Conservation (phyloP, 2,888 invertebrate genomes). For the Lasioglossum leucozonium region DNA sequence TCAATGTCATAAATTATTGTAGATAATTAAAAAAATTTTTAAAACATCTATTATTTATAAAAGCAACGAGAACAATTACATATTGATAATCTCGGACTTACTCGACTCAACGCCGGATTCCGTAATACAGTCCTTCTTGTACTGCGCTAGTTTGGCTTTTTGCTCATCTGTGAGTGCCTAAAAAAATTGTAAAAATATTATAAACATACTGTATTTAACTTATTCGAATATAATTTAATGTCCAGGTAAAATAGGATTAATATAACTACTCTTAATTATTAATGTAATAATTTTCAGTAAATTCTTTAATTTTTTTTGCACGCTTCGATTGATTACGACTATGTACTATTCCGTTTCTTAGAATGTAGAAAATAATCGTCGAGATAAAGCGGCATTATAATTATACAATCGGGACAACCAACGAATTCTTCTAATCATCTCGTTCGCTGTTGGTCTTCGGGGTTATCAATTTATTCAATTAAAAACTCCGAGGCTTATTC, state of each 20-base stretch:
- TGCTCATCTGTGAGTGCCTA: slow-evolving; percentile 69
- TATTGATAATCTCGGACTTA: slow-evolving; percentile 54
- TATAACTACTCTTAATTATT: not conserved
- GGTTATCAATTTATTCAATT: slow-evolving; percentile 8
- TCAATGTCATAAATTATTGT: not conserved
- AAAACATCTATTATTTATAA: not conserved
- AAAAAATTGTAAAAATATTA: not conserved
- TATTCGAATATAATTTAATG: not conserved
- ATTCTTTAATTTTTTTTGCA: not conserved
- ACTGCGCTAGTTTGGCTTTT: slow-evolving; percentile 67
- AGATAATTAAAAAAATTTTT: not conserved
- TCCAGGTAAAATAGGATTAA: not conserved
- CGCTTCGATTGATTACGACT: not conserved
- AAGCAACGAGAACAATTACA: not conserved
- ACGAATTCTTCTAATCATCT: not conserved
- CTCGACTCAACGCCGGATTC: slow-evolving; percentile 75
- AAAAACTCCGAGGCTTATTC: not conserved
- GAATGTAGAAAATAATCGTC: not conserved
- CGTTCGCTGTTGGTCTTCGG: not conserved
- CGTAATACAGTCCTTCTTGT: slow-evolving; percentile 70
- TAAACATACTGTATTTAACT: not conserved
- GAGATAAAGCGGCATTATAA: not conserved
- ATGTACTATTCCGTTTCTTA: not conserved
- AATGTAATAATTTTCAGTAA: not conserved
- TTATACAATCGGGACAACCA: not conserved